Percentiles rank a stretch among this genome's conserved stretches.
Conservation (phyloP, 2,797 vertebrate species). For the Platyrinchus mystaceus region DNA sequence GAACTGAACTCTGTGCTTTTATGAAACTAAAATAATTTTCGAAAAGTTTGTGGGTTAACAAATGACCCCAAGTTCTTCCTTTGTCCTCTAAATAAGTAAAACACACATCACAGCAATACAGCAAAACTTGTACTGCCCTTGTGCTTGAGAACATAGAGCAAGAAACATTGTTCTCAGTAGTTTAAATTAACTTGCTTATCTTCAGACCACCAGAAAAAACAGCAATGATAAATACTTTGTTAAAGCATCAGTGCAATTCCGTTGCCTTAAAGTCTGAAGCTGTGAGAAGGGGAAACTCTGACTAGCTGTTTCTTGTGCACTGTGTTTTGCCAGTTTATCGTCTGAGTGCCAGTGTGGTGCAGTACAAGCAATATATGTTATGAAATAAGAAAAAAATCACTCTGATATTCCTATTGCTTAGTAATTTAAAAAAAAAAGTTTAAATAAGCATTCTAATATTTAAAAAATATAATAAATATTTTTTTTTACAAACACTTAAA, state of each 20-base stretch:
- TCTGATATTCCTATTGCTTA: not conserved
- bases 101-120: not conserved
- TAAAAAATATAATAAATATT: not conserved
- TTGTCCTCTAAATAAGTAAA: not conserved
- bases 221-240: not conserved
- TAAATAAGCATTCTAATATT: not conserved
- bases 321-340: not conserved
- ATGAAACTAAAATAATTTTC: not conserved
- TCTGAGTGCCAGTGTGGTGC: not conserved
- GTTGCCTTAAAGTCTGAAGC: not conserved
- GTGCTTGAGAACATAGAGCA: not conserved
- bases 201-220: not conserved
- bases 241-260: not conserved
- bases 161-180: not conserved
- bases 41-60: not conserved
- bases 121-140: not conserved
- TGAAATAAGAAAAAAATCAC: not conserved
- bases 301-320: not conserved
- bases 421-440: not conserved
- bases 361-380: not conserved
- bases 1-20: not conserved
- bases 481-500: not conserved
- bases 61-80: not conserved
- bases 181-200: slow-evolving; percentile 32
- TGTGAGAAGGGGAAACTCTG: not conserved